Evolutionary conservation across 2,113 vertebrate species (phyloP).

Genomic region (Neodontobutis hainanensis): DNA sequence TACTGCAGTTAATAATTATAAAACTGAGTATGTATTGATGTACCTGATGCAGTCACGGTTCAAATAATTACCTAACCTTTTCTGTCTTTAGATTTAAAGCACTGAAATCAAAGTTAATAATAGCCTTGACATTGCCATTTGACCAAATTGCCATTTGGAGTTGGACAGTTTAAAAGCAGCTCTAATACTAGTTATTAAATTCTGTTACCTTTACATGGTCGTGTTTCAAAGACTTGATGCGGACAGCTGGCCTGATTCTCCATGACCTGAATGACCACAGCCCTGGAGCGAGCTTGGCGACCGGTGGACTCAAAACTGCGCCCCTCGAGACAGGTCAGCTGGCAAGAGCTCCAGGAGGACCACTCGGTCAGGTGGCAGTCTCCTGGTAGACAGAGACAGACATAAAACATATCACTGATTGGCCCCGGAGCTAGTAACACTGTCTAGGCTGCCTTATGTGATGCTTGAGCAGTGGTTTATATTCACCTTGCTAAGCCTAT

Average conservation of each 20-base stretch:
- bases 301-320: constrained; percentile 89
- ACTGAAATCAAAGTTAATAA: constrained; percentile 11
- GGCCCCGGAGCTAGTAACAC: not conserved
- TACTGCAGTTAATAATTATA: not conserved
- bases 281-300: constrained; percentile 88
- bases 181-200: too few species aligned
- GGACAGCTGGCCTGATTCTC: constrained; percentile 90
- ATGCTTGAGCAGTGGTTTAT: constrained; percentile 28
- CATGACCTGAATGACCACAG: constrained; percentile 84
- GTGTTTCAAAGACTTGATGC: constrained; percentile 86
- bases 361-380: constrained; percentile 95
- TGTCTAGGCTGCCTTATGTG: constrained; percentile 9
- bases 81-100: not conserved
- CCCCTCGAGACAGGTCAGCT: constrained; percentile 92
- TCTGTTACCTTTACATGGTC: constrained; percentile 87
- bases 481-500: constrained; percentile 26
- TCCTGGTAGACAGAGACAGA: constrained; percentile 69
- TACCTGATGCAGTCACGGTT: not conserved
- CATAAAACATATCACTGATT: constrained; percentile 7
- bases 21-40: not conserved
- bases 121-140: constrained; percentile 3
- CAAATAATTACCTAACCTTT: not conserved
- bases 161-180: constrained; percentile 4
- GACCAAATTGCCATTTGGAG: constrained; percentile 5
- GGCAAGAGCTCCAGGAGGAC: constrained; percentile 95